phyloP scores from a whole-genome alignment of 2,888 invertebrate species.

The Digitonthophagus gazella region DNA sequence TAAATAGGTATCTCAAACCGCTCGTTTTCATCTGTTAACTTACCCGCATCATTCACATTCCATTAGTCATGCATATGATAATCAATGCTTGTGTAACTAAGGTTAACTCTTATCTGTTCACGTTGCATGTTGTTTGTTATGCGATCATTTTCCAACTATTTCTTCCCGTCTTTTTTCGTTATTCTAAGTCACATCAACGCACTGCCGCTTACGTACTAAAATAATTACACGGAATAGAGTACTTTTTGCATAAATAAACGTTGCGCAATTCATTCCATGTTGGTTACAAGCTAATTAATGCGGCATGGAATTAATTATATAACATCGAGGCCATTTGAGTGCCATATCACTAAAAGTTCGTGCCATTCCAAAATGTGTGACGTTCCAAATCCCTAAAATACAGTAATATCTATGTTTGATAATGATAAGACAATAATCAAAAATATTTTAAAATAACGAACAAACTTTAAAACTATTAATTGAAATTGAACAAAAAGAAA shows the following conservation, averaged over 20 bases:
- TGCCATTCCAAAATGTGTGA: neutral
- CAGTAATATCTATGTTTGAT: neutral
- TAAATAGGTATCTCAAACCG: too few relatives aligned
- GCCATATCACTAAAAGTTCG: constrained; percentile 1
- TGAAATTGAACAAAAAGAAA: neutral
- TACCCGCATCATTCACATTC: too few relatives aligned
- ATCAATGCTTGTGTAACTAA: neutral
- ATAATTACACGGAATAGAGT: neutral
- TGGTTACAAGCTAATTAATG: too few relatives aligned
- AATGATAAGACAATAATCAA: too few relatives aligned
- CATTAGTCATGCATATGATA: too few relatives aligned
- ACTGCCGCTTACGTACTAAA: neutral
- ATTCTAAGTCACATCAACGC: neutral
- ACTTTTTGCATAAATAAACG: neutral
- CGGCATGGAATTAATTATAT: neutral
- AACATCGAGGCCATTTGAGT: neutral
- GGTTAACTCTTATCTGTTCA: neutral
- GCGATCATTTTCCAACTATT: neutral
- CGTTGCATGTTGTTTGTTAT: neutral
- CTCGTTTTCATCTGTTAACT: too few relatives aligned
- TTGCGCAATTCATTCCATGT: neutral
- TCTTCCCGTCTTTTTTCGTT: neutral
- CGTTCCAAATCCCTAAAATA: neutral
- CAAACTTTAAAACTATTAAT: neutral
- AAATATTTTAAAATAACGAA: neutral